Evolutionary conservation across 2,888 invertebrate species (phyloP).

Genomic region (Zygaena filipendulae): DNA sequence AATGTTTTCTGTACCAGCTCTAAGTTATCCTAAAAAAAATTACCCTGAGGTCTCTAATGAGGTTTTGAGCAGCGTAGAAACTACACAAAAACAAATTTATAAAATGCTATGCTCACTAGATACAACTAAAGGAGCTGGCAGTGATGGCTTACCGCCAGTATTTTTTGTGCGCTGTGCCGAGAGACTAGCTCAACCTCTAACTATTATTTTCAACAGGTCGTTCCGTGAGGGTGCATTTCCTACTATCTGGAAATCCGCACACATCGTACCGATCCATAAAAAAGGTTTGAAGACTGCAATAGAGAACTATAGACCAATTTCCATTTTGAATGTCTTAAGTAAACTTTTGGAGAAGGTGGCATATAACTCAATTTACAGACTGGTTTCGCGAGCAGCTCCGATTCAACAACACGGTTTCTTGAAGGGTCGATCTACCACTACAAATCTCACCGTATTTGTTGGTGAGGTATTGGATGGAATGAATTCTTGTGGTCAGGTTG

Average conservation of each 20-base stretch:
- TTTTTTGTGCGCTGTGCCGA: conserved; percentile 2
- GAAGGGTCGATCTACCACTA: conserved; percentile 2
- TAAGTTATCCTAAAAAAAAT: background rate
- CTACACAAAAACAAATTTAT: background rate
- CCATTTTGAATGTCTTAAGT: too few relatives aligned
- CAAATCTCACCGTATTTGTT: conserved; percentile 5
- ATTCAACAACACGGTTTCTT: too few relatives aligned
- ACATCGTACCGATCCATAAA: conserved; percentile 8
- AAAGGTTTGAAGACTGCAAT: too few relatives aligned
- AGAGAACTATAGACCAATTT: too few relatives aligned
- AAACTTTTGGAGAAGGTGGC: too few relatives aligned
- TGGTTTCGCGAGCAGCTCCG: too few relatives aligned
- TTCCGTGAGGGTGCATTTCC: conserved; percentile 4
- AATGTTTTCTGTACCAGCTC: background rate
- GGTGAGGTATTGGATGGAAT: conserved; percentile 2
- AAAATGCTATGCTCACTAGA: conserved; percentile 1
- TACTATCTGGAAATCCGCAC: conserved; percentile 6
- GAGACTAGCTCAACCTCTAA: background rate
- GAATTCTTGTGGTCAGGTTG: too few relatives aligned
- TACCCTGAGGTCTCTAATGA: background rate
- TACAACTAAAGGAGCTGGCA: conserved; percentile 3
- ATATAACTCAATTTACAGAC: too few relatives aligned
- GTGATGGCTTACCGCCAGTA: conserved; percentile 4
- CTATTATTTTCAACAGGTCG: background rate
- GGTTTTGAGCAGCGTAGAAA: background rate